These are phyloP conservation scores for Tapera naevia DNA, from an alignment of 2,797 vertebrate species.

Conservation along the genomic window DNA sequence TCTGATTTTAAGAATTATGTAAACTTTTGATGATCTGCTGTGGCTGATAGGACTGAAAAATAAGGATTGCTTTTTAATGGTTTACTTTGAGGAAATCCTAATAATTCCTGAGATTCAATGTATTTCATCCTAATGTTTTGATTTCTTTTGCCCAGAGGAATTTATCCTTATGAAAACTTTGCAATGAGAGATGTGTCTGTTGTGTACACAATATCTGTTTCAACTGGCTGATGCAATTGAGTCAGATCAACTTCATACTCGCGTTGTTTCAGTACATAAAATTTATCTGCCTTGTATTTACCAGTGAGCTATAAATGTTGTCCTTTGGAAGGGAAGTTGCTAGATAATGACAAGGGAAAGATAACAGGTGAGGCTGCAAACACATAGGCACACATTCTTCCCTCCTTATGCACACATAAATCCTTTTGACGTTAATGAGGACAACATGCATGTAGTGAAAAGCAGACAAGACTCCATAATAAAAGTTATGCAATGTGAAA, in stretches of 20 bases:
- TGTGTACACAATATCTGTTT: conserved; percentile 53
- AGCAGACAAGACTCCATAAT: conserved; percentile 9
- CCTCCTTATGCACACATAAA: conserved; percentile 29
- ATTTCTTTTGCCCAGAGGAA: conserved; percentile 46
- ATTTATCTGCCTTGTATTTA: conserved; percentile 64
- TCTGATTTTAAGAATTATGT: conserved; percentile 69
- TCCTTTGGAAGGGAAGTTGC: conserved; percentile 41
- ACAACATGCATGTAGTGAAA: background rate
- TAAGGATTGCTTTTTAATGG: conserved; percentile 30
- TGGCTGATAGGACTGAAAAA: conserved; percentile 25
- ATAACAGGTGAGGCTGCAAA: conserved; percentile 47
- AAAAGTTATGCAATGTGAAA: background rate
- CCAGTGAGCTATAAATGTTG: conserved; percentile 59
- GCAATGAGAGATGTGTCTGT: background rate
- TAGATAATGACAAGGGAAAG: conserved; percentile 37
- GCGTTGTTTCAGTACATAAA: conserved; percentile 46
- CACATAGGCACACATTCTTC: background rate
- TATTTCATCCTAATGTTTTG: conserved; percentile 28
- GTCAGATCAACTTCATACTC: conserved; percentile 8
- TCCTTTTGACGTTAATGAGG: conserved; percentile 42
- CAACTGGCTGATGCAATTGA: conserved; percentile 21
- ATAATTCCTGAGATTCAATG: background rate
- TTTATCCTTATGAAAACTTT: conserved; percentile 54
- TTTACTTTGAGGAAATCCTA: conserved; percentile 9
- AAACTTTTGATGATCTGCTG: conserved; percentile 60